Evolutionary conservation across 2,888 invertebrate genomes (phyloP).

Genomic region (Chaetoderma sp.): DNA sequence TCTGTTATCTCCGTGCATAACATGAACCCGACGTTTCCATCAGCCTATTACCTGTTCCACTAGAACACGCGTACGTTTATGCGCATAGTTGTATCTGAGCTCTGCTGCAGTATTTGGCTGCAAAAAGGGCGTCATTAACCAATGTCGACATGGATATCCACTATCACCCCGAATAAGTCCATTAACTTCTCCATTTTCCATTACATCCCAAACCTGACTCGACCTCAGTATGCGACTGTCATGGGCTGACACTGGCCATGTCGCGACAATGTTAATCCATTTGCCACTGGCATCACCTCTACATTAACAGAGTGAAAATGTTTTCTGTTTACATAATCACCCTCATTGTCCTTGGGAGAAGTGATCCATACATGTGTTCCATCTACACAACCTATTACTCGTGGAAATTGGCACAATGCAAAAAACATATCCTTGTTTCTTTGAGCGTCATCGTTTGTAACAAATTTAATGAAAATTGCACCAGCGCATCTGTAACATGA

Average conservation of each 20-base stretch:
- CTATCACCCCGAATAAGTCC: conserved; percentile 22
- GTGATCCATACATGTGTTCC: conserved; percentile 42
- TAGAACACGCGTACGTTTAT: conserved; percentile 17
- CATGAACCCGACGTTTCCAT: conserved; percentile 16
- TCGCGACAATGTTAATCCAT: conserved; percentile 33
- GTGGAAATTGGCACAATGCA: conserved; percentile 34
- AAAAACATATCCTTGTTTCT: conserved; percentile 3
- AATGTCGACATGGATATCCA: conserved; percentile 23
- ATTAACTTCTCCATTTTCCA: conserved; percentile 19
- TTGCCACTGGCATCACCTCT: conserved; percentile 20
- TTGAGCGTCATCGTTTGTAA: neutral
- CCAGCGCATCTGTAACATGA: conserved; percentile 1
- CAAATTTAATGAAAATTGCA: conserved; percentile 12
- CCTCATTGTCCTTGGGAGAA: conserved; percentile 28
- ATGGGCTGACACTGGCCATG: conserved; percentile 42
- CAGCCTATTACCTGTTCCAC: conserved; percentile 17
- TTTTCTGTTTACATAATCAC: conserved; percentile 39
- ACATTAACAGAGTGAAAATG: conserved; percentile 42
- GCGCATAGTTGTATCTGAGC: conserved; percentile 10
- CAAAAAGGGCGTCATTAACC: conserved; percentile 25
- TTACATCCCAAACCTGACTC: conserved; percentile 23
- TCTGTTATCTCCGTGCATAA: conserved; percentile 16
- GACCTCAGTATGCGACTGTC: conserved; percentile 36
- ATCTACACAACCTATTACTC: conserved; percentile 43
- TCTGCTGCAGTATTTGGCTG: conserved; percentile 13